Evolutionary conservation across 2,797 vertebrate species (phyloP).

Genomic region (Stomatorhinus walkeri): DNA sequence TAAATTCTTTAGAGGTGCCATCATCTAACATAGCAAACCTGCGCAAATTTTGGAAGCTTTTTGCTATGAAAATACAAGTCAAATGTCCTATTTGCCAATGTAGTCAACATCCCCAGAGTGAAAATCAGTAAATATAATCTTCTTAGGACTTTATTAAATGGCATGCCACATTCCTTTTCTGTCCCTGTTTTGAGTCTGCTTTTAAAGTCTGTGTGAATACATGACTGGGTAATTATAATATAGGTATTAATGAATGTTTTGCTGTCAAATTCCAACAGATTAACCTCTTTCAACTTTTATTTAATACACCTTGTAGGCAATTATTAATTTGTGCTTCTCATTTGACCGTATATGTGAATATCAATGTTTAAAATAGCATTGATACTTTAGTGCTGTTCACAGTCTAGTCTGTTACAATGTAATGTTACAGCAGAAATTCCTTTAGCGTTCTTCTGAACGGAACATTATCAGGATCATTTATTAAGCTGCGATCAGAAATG

Average conservation of each 20-base stretch:
- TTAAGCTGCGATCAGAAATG: neutral
- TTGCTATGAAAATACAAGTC: slow-evolving; percentile 50
- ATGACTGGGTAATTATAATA: neutral
- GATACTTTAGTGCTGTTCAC: neutral
- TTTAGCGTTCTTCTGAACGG: neutral
- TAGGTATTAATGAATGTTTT: neutral
- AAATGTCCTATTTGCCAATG: slow-evolving; percentile 93
- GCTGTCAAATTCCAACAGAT: neutral
- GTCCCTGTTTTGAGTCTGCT: neutral
- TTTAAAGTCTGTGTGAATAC: neutral
- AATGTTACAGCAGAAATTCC: neutral
- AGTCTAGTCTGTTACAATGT: neutral
- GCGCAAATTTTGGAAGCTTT: neutral
- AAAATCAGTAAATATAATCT: slow-evolving; percentile 99
- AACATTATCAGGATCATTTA: neutral
- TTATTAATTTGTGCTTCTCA: neutral
- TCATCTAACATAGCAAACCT: neutral
- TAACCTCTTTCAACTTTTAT: neutral
- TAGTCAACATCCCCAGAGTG: slow-evolving; percentile 84
- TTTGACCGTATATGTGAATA: neutral
- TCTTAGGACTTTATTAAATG: slow-evolving; percentile 63
- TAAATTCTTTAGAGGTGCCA: neutral
- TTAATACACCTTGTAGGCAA: neutral
- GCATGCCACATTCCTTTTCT: neutral
- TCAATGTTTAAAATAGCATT: neutral